A percentile compares a stretch with the other conserved stretches of the same genome.
These are phyloP conservation scores for Drosophila formosana DNA, from an alignment of 2,888 invertebrate species.

Conservation along the genomic window DNA sequence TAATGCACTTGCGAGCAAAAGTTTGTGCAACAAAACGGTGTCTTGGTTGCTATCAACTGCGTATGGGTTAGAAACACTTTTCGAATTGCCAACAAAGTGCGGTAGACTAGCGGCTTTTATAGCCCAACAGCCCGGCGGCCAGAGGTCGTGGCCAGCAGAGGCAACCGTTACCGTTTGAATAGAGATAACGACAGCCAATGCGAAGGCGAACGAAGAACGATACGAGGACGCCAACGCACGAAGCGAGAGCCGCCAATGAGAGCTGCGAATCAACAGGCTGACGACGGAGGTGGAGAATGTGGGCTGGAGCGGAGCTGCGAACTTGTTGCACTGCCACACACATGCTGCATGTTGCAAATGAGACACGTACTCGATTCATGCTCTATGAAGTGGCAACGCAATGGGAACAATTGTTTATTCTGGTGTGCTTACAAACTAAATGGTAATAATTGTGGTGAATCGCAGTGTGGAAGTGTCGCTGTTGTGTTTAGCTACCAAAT, in stretches of 20 bases:
- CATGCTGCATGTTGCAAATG: slow-evolving; percentile 18
- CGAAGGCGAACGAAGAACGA: slow-evolving; percentile 59
- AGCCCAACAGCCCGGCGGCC: slow-evolving; percentile 43
- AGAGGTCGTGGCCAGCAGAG: slow-evolving; percentile 8
- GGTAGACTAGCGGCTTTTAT: slow-evolving; percentile 80
- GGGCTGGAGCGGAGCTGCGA: not conserved
- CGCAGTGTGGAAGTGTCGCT: not conserved
- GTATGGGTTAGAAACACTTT: slow-evolving; percentile 54
- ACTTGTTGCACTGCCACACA: slow-evolving; percentile 28
- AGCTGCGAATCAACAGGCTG: not conserved
- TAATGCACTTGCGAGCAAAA: slow-evolving; percentile 37
- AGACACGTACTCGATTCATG: slow-evolving; percentile 8
- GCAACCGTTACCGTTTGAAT: slow-evolving; percentile 30
- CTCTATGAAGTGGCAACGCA: slow-evolving; percentile 37
- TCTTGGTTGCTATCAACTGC: slow-evolving; percentile 19
- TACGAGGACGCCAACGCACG: slow-evolving; percentile 53
- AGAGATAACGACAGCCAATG: slow-evolving; percentile 70
- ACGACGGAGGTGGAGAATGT: no score
- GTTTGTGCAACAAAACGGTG: slow-evolving; percentile 38
- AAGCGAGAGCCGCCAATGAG: slow-evolving; percentile 64
- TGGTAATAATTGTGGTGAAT: not conserved
- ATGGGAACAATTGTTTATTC: slow-evolving; percentile 63
- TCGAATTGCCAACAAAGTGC: slow-evolving; percentile 71
- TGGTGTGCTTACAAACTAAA: slow-evolving; percentile 22
- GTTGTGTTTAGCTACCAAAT: slow-evolving; percentile 63